Percentiles rank a stretch among this genome's conserved stretches.
These are phyloP conservation scores for Calypte anna DNA, from an alignment of 2,113 vertebrate genomes.

Conservation along the genomic window DNA sequence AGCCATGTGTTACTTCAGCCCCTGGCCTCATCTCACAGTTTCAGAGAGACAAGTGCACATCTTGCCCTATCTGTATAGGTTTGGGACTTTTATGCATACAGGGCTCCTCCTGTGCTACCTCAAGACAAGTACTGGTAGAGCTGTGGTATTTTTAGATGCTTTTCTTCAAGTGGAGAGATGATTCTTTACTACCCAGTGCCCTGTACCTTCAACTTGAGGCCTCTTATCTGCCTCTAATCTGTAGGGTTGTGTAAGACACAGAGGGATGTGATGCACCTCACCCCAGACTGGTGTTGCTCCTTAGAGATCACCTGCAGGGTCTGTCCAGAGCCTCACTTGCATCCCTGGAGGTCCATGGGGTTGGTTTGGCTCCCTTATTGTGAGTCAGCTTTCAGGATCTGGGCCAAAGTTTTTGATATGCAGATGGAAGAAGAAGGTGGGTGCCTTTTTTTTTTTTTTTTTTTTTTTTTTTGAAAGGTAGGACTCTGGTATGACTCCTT, in stretches of 20 bases:
- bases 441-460: no score
- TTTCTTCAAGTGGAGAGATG: neutral
- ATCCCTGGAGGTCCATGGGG: neutral
- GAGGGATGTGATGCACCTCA: neutral
- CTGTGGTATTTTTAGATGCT: neutral
- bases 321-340: neutral
- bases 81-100: rapidly evolving
- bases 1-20: neutral
- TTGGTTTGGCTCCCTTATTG: neutral
- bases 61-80: neutral
- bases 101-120: neutral
- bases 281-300: neutral
- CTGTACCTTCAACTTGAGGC: neutral
- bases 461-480: no score
- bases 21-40: rapidly evolving
- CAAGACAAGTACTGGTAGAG: neutral
- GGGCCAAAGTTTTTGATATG: neutral
- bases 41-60: neutral
- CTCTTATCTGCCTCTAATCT: neutral
- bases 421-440: neutral
- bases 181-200: neutral
- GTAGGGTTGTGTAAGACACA: neutral
- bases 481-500: neutral
- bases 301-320: neutral
- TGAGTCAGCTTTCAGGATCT: neutral